Conservation (phyloP, 2,888 invertebrate genomes). For the Acanthosepion esculentum region DNA sequence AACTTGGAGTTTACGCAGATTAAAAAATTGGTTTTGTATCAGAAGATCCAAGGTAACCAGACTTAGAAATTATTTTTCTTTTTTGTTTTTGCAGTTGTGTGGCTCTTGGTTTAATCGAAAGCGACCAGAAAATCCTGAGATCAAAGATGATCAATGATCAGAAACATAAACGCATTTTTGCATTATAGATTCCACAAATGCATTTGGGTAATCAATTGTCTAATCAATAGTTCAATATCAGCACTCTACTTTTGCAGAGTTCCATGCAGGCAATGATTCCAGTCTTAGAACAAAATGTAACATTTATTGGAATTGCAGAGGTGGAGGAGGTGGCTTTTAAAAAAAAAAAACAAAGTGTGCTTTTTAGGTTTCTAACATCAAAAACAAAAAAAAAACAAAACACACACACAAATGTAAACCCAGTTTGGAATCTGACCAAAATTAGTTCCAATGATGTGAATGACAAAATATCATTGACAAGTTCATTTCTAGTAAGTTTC, state of each 20-base stretch:
- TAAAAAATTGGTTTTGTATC: background rate
- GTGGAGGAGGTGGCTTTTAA: background rate
- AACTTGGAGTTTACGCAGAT: background rate
- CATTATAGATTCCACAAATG: background rate
- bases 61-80: background rate
- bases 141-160: constrained; percentile 33
- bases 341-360: background rate
- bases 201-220: background rate
- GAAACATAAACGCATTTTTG: constrained; percentile 21
- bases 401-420: background rate
- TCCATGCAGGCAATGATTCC: background rate
- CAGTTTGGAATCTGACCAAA: background rate
- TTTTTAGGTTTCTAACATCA: background rate
- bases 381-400: background rate
- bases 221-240: background rate
- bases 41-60: background rate
- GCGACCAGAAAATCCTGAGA: background rate
- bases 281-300: background rate
- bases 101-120: background rate
- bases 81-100: background rate
- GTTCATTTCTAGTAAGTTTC: background rate
- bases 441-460: background rate
- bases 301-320: background rate
- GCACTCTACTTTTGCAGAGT: background rate
- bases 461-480: background rate